phyloP scores from a whole-genome alignment of 2,113 vertebrate genomes.

The Caretta caretta region DNA sequence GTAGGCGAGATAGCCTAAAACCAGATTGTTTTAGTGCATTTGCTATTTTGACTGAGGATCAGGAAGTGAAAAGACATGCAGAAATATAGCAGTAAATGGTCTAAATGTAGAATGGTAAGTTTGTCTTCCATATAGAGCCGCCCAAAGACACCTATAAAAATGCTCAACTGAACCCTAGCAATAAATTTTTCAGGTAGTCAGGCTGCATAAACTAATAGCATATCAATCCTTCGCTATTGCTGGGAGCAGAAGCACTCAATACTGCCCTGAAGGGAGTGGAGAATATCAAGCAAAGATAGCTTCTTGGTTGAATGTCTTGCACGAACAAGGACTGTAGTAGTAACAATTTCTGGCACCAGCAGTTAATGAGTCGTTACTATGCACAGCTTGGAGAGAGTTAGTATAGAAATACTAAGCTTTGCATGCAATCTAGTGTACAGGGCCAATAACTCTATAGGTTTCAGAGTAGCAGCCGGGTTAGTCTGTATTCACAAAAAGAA shows the following conservation, averaged over 20 bases:
- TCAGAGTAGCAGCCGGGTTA: too few species aligned
- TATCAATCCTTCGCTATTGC: fast-evolving
- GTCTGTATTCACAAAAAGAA: too few species aligned
- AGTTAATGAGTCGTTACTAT: neutral
- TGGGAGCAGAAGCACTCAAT: neutral
- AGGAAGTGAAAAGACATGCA: neutral
- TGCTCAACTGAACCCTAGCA: fast-evolving
- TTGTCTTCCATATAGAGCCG: too few species aligned
- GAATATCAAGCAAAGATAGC: neutral
- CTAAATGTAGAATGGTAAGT: neutral
- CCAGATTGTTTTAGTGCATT: neutral
- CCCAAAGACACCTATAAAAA: neutral
- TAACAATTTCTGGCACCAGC: neutral
- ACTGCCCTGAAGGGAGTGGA: too few species aligned
- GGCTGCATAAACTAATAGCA: fast-evolving
- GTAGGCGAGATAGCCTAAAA: neutral
- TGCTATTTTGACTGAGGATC: neutral
- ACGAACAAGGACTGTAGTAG: neutral
- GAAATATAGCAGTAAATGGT: neutral
- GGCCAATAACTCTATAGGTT: neutral
- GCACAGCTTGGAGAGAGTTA: neutral
- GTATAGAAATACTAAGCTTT: neutral
- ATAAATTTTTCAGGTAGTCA: neutral
- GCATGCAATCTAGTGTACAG: neutral
- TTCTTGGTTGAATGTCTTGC: neutral